phyloP scores from a whole-genome alignment of 2,888 invertebrate species.

The Conistra vaccinii region DNA sequence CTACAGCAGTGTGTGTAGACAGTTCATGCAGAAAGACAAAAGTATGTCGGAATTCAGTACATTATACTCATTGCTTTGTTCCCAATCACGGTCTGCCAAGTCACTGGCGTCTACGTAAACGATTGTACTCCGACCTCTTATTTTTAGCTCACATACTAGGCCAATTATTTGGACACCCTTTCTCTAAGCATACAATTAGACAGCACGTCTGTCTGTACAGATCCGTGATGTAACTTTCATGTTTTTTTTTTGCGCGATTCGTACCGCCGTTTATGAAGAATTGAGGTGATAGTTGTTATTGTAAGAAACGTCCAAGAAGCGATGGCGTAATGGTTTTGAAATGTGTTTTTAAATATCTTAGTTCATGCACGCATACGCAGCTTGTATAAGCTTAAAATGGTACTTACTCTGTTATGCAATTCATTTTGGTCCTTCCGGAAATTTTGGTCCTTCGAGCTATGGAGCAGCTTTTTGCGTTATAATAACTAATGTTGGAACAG shows the following conservation, averaged over 20 bases:
- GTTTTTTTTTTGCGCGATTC: constrained; percentile 43
- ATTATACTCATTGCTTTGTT: constrained; percentile 26
- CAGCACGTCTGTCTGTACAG: constrained; percentile 27
- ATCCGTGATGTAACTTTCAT: constrained; percentile 36
- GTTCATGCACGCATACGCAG: not conserved
- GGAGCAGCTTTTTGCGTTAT: not conserved
- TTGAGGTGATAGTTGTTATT: constrained; percentile 48
- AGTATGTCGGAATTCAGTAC: constrained; percentile 17
- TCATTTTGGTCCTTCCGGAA: not conserved
- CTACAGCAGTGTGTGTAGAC: not conserved
- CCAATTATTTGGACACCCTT: constrained; percentile 57
- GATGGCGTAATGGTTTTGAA: constrained; percentile 29
- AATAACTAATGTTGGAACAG: not conserved
- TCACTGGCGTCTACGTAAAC: constrained; percentile 31
- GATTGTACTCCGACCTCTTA: constrained; percentile 58
- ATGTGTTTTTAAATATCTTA: constrained; percentile 36
- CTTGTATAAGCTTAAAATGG: not conserved
- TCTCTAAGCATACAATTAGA: constrained; percentile 49
- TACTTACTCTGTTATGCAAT: constrained; percentile 2
- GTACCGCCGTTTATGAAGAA: constrained; percentile 52
- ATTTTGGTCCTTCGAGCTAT: not conserved
- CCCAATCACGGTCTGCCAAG: constrained; percentile 32
- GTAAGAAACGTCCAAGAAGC: constrained; percentile 1
- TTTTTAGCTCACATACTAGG: constrained; percentile 60
- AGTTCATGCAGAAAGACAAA: not conserved